Evolutionary conservation across 2,888 invertebrate genomes (phyloP).

Genomic region (Troides aeacus): DNA sequence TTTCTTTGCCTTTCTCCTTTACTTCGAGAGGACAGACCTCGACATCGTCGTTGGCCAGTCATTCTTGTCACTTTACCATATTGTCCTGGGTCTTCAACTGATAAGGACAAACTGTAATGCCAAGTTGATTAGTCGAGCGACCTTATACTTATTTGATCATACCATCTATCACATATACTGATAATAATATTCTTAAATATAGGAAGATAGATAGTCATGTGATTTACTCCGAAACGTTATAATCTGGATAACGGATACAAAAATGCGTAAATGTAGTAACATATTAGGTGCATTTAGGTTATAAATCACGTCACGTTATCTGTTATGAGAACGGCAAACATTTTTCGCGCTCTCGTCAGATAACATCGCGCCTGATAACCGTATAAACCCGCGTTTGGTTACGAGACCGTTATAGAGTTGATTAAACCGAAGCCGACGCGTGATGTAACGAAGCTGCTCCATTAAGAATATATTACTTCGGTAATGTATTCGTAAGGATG

Average conservation of each 20-base stretch:
- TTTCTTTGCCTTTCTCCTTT: too few species aligned
- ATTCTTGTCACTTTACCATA: too few species aligned
- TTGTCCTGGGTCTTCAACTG: too few species aligned
- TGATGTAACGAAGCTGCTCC: constrained; percentile 1
- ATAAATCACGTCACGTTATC: constrained; percentile 37
- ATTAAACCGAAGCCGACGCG: constrained; percentile 36
- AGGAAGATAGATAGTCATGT: too few species aligned
- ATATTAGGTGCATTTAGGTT: constrained; percentile 12
- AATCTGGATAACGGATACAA: neutral
- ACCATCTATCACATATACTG: too few species aligned
- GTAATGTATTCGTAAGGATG: neutral
- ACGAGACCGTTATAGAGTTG: constrained; percentile 44
- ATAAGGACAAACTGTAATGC: too few species aligned
- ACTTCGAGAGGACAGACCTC: too few species aligned
- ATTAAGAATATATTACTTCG: constrained; percentile 1
- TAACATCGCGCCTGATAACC: constrained; percentile 29
- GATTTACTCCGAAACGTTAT: neutral
- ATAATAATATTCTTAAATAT: too few species aligned
- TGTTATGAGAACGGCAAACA: constrained; percentile 39
- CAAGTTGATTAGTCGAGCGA: too few species aligned
- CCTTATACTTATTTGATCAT: too few species aligned
- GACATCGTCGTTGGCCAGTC: too few species aligned
- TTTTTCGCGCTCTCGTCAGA: constrained; percentile 34
- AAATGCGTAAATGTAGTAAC: constrained; percentile 1
- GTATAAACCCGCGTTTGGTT: constrained; percentile 26